These are phyloP conservation scores for Calidris pugnax DNA, from an alignment of 2,113 vertebrate genomes.

Conservation along the genomic window DNA sequence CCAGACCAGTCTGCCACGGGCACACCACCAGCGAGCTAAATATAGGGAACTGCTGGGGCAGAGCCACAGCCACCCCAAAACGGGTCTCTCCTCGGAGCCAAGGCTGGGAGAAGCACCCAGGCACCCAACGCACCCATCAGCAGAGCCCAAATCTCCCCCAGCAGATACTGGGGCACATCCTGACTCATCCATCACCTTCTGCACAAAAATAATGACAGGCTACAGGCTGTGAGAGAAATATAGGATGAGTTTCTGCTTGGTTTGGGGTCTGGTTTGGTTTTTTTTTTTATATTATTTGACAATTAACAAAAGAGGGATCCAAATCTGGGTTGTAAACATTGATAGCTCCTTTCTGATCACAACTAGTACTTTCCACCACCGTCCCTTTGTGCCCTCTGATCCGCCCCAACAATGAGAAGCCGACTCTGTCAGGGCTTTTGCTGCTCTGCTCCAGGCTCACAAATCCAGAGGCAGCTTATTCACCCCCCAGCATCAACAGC, in stretches of 20 bases:
- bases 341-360: conserved; percentile 62
- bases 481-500: background rate
- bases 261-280: background rate
- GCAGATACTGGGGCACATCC: background rate
- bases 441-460: conserved; percentile 34
- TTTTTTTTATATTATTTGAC: background rate
- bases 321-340: conserved; percentile 16
- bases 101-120: background rate
- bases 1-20: rapidly evolving
- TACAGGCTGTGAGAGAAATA: background rate
- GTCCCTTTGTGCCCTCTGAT: conserved; percentile 63
- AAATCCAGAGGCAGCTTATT: conserved; percentile 42
- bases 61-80: background rate
- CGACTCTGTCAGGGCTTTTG: conserved; percentile 61
- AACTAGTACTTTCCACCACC: conserved; percentile 60
- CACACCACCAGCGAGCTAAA: background rate
- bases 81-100: rapidly evolving
- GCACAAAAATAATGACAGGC: background rate
- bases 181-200: background rate
- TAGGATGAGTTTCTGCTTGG: background rate
- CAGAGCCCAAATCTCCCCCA: background rate
- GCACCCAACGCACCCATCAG: background rate
- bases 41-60: background rate
- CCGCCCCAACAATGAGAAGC: conserved; percentile 56
- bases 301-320: conserved; percentile 60